Evolutionary conservation across 1,140 invertebrate species (phyloP), one percentile per base, ranked within the genome.

Genomic region (Eriocheir sinensis): DNA sequence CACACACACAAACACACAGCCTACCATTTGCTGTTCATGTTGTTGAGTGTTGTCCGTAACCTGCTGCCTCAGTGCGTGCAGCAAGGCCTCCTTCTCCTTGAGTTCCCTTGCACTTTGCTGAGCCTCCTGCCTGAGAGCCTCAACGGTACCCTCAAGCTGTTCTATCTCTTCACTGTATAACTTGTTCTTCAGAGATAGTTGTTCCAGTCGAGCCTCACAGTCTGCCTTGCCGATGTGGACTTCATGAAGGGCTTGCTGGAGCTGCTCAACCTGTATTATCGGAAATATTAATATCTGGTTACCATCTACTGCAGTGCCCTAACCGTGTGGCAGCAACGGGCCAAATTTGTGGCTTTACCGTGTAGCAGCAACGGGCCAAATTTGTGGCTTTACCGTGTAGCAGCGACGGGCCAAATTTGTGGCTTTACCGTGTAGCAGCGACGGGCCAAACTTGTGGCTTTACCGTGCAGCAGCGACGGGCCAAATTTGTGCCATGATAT

Each of bases 151-250:
- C 27, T 40, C 8, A 15, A 85, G 36, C 48, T 93, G 79, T 81
- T 93, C 36, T 27, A 85, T 21, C 34, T 93, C 91, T 83, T 85
- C 15, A 27, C 48, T 21, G 15, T 17, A 4, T n/a, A 83, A 34
- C 30, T 80, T 36, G 30, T 34, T 79, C 41, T 34, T 38, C 30
- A 38, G 34, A 60, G 21, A 27, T 38, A 72, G 89, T 6, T 79
- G 36, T 21, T 79, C 32, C n/a, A 79, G 36, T 91, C 80, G 53
- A n/a, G 72, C 60, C 38, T 38, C 89, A 91, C 30, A 38, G 27
- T 91, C 89, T 36, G 53, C 80, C 17, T 34, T 91, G 27, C 38
- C 44, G 8, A 40, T 30, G 44, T 15, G 3, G 38, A 40, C 36
- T 40, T 86, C 83, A 15, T 32, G 38, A 1, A 86, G 27, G 3